A percentile compares a stretch with the other conserved stretches of the same genome.
Evolutionary conservation across 1,140 invertebrate genomes (phyloP).

Genomic region (Apis cerana): DNA sequence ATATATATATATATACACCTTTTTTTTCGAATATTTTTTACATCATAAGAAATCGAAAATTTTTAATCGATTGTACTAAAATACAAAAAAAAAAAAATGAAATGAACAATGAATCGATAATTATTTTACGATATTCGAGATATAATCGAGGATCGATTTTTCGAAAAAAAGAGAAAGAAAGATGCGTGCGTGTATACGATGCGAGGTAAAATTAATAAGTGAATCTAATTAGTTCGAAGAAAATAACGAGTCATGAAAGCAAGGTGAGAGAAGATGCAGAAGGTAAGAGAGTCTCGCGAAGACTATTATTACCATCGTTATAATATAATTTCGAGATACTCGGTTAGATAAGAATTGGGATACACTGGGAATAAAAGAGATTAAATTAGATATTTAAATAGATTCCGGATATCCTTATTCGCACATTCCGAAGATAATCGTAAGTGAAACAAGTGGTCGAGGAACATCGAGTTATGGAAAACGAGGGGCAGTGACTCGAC

Average conservation of each 20-base stretch:
- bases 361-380: conserved; percentile 21
- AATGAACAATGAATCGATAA: neutral
- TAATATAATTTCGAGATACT: conserved; percentile 44
- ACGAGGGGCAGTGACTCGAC: neutral
- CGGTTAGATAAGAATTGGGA: conserved; percentile 46
- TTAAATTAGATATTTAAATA: conserved; percentile 39
- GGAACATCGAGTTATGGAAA: neutral
- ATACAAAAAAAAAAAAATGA: neutral
- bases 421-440: neutral
- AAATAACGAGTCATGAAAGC: conserved; percentile 30
- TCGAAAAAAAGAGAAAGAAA: neutral
- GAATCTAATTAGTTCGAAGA: conserved; percentile 37
- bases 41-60: neutral
- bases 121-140: no score
- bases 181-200: neutral
- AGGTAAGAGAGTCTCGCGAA: neutral
- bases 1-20: no score
- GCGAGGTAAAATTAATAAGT: conserved; percentile 27
- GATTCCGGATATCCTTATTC: conserved; percentile 24
- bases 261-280: neutral
- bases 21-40: neutral
- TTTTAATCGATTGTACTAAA: neutral
- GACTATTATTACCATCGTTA: conserved; percentile 42
- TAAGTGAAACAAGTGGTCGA: neutral
- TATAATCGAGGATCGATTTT: neutral